Conservation (phyloP, 2,797 vertebrate species). For the Apogon hyalosoma region DNA sequence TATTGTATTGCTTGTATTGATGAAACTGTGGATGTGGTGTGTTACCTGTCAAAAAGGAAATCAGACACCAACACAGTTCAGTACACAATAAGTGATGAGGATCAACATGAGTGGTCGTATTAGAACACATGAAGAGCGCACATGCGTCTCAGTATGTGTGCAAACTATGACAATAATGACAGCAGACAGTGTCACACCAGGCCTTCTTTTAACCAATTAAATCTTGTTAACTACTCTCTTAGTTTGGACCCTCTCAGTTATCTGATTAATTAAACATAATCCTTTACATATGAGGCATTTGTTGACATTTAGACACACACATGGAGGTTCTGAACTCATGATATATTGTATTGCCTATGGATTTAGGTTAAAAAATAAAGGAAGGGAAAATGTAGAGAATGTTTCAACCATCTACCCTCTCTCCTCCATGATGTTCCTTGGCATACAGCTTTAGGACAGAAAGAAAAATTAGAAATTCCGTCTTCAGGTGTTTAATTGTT, state of each 20-base stretch:
- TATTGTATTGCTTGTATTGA: background rate
- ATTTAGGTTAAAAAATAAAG: background rate
- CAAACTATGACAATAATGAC: constrained; percentile 36
- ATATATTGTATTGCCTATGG: background rate
- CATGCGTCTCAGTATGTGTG: constrained; percentile 26
- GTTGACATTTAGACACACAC: constrained; percentile 18
- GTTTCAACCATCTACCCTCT: too few relatives aligned
- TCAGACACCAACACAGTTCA: background rate
- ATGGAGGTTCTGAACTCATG: constrained; percentile 2
- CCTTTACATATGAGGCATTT: constrained; percentile 32
- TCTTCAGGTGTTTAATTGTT: constrained; percentile 8
- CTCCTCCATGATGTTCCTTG: too few relatives aligned
- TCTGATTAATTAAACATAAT: constrained; percentile 35
- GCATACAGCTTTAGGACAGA: too few relatives aligned
- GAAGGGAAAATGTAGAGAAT: background rate
- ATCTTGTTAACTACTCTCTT: constrained; percentile 30
- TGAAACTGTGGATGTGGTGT: too few relatives aligned
- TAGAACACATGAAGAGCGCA: constrained; percentile 22
- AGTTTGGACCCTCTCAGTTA: constrained; percentile 16
- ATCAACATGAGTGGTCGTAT: constrained; percentile 11
- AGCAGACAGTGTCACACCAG: constrained; percentile 53
- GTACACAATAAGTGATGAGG: background rate
- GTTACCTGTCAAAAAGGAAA: background rate
- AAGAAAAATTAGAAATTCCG: too few relatives aligned
- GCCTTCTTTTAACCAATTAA: constrained; percentile 60